Evolutionary conservation across 1,140 invertebrate genomes (phyloP).

Genomic region (Bilobella aurantiaca): DNA sequence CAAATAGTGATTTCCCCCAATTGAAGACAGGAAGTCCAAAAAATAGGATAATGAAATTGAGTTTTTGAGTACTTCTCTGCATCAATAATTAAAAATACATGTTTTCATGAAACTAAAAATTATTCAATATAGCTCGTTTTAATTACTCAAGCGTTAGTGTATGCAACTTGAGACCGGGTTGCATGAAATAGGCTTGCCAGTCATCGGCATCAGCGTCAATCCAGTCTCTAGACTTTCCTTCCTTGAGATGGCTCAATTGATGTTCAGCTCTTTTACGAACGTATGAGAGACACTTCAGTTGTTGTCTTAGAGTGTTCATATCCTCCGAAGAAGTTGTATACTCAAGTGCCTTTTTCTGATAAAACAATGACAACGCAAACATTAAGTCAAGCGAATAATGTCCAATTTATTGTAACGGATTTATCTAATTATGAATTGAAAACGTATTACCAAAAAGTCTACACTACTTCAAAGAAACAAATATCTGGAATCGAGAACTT

Average conservation of each 20-base stretch:
- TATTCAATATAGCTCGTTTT: neutral
- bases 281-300: conserved; percentile 75
- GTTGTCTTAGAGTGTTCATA: conserved; percentile 61
- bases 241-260: conserved; percentile 52
- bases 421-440: too few species aligned
- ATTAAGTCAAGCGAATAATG: neutral
- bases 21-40: conserved; percentile 65
- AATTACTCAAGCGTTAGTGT: conserved; percentile 34
- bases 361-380: neutral
- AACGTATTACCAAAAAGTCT: too few species aligned
- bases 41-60: conserved; percentile 69
- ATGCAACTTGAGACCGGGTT: conserved; percentile 50
- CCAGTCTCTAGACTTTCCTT: conserved; percentile 40
- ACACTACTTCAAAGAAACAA: too few species aligned
- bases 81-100: conserved; percentile 49
- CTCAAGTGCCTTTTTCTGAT: conserved; percentile 1
- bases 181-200: conserved; percentile 39
- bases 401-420: conserved; percentile 1
- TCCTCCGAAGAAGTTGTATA: neutral
- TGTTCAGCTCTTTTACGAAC: conserved; percentile 63
- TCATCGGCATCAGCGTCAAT: conserved; percentile 29
- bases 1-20: conserved; percentile 62
- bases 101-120: neutral
- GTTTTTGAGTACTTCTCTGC: conserved; percentile 70
- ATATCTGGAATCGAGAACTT: neutral